phyloP scores from a whole-genome alignment of 1,140 invertebrate species.

The Conus betulinus region DNA sequence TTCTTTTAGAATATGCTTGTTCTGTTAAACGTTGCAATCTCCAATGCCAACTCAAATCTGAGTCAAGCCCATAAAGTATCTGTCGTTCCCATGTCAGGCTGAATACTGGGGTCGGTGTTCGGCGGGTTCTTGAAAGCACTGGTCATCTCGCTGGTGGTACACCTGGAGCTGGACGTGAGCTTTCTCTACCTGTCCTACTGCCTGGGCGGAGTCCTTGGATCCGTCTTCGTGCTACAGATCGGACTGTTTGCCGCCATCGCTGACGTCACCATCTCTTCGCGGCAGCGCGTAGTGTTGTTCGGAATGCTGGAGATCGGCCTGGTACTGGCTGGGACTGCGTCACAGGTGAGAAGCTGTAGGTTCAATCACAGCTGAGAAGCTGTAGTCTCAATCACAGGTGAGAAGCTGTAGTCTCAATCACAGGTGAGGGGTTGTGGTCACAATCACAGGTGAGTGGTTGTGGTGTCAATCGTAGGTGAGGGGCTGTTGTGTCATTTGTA shows the following conservation, averaged over 20 bases:
- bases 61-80: no score
- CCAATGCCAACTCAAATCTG: no score
- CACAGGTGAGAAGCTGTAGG: not conserved
- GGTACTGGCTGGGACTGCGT: conserved; percentile 30
- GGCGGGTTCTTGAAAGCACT: conserved; percentile 20
- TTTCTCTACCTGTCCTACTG: conserved; percentile 36
- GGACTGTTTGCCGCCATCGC: conserved; percentile 34
- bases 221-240: conserved; percentile 22
- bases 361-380: no score
- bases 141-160: conserved; percentile 5
- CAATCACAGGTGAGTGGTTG: no score
- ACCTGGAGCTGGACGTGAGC: conserved; percentile 23
- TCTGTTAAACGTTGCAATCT: no score
- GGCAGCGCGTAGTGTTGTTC: conserved; percentile 19
- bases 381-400: no score
- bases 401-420: no score
- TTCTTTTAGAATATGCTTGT: no score
- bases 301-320: conserved; percentile 4
- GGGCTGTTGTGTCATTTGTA: no score
- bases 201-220: conserved; percentile 36
- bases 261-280: conserved; percentile 28
- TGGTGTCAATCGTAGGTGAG: no score
- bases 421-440: no score
- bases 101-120: not conserved
- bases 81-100: no score